Percentiles rank a stretch among this genome's conserved stretches.
These are phyloP conservation scores for Alcedo quadribrachys DNA, from an alignment of 2,797 vertebrate species.

Conservation along the genomic window DNA sequence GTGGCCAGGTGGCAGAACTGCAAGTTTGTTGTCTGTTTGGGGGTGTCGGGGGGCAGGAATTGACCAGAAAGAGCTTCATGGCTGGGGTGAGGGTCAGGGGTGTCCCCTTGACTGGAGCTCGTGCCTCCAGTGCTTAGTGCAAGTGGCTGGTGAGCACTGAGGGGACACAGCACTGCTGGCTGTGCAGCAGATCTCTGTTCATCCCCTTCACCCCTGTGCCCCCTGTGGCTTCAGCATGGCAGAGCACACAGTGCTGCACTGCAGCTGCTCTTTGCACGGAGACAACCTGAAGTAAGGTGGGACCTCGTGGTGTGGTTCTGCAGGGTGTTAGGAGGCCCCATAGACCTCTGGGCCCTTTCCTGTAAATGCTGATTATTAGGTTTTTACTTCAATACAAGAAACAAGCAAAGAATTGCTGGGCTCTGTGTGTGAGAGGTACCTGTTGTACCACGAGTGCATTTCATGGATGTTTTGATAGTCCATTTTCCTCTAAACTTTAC, in stretches of 20 bases:
- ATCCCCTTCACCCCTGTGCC: too few species aligned
- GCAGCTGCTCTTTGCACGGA: background rate
- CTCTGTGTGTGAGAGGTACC: background rate
- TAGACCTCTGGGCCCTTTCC: background rate
- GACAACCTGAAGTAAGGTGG: too few species aligned
- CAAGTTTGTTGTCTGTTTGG: background rate
- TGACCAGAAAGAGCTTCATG: background rate
- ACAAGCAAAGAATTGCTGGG: accelerated
- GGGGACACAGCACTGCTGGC: too few species aligned
- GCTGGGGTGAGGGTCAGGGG: background rate
- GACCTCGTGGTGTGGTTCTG: accelerated
- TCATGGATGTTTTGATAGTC: background rate
- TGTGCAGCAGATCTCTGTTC: background rate
- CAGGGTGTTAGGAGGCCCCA: background rate
- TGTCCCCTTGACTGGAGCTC: background rate
- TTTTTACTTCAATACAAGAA: background rate
- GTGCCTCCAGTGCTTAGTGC: background rate
- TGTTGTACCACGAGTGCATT: background rate
- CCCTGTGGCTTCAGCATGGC: background rate
- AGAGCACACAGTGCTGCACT: accelerated
- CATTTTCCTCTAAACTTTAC: background rate
- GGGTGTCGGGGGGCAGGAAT: too few species aligned
- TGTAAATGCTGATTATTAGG: background rate
- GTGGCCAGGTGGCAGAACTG: background rate
- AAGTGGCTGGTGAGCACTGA: accelerated